Conservation (phyloP, 2,797 vertebrate species). For the Betta splendens region DNA sequence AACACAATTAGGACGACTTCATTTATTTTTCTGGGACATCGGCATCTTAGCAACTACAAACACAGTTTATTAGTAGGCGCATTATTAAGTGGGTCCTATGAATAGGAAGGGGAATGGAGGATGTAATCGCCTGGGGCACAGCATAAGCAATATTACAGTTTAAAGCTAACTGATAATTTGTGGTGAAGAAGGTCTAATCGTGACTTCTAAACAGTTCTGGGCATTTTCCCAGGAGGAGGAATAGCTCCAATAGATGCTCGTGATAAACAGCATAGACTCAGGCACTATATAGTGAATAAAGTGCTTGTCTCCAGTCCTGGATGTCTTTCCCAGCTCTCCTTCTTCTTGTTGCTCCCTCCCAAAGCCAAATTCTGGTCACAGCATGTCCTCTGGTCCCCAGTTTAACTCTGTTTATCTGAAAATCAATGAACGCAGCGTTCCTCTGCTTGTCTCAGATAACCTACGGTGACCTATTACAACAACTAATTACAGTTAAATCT, state of each 20-base stretch:
- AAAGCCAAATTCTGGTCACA: not conserved
- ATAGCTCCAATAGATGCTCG: conserved; percentile 11
- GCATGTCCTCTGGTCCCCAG: not conserved
- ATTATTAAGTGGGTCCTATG: conserved; percentile 17
- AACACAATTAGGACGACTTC: not conserved
- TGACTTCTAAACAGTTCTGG: conserved; percentile 25
- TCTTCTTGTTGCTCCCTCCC: not conserved
- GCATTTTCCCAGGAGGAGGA: conserved; percentile 18
- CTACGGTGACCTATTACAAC: conserved; percentile 1
- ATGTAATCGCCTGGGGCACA: conserved; percentile 19
- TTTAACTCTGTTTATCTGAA: conserved; percentile 8
- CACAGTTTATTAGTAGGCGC: conserved; percentile 6
- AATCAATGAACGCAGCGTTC: conserved; percentile 12
- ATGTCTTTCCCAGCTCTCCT: not conserved
- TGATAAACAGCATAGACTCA: conserved; percentile 9
- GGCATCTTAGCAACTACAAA: conserved; percentile 8
- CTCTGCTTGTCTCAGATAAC: not conserved
- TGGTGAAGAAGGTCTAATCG: conserved; percentile 21
- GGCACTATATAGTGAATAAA: no score
- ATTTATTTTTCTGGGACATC: conserved; percentile 6
- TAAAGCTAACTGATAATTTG: conserved; percentile 33
- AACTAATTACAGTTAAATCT: not conserved
- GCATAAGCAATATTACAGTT: conserved; percentile 19
- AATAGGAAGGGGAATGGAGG: conserved; percentile 7
- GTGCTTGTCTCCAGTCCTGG: not conserved